Evolutionary conservation across 2,797 vertebrate species (phyloP).

Genomic region (Pipistrellus nathusii): DNA sequence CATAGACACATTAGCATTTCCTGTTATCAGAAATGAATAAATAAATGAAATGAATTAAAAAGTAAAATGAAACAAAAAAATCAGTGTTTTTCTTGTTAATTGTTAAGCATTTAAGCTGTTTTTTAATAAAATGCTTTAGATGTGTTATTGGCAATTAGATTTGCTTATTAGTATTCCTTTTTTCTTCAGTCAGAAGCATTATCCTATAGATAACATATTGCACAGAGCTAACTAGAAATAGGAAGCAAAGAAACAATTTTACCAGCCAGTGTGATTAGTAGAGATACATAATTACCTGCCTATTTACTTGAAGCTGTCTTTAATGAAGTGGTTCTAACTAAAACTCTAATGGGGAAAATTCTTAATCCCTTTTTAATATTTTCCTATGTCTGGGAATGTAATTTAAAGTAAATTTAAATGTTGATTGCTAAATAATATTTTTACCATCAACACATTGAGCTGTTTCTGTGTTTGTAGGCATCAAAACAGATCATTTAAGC

Average conservation of each 20-base stretch:
- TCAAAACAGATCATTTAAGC: conserved; percentile 71
- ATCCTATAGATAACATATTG: conserved; percentile 67
- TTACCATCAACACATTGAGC: conserved; percentile 50
- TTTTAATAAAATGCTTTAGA: conserved; percentile 51
- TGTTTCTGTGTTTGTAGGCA: conserved; percentile 68
- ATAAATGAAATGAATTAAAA: conserved; percentile 34
- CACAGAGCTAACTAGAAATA: conserved; percentile 44
- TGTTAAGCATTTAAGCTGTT: conserved; percentile 44
- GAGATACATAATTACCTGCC: conserved; percentile 70
- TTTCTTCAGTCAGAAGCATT: conserved; percentile 19
- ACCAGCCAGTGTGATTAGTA: conserved; percentile 73
- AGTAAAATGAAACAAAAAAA: not conserved
- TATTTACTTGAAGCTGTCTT: conserved; percentile 78
- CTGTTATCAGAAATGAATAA: not conserved
- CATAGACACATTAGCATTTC: not conserved
- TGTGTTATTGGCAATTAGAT: conserved; percentile 57
- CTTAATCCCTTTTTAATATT: conserved; percentile 77
- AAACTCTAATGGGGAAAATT: conserved; percentile 74
- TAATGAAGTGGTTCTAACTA: conserved; percentile 78
- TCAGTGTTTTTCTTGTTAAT: not conserved
- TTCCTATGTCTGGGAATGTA: conserved; percentile 68
- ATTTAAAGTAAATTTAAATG: conserved; percentile 75
- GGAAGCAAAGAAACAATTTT: conserved; percentile 62
- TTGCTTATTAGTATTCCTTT: conserved; percentile 57
- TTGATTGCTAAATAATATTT: conserved; percentile 72